These are phyloP conservation scores for Hesperophylax magnus DNA, from an alignment of 1,140 invertebrate species.

Conservation along the genomic window DNA sequence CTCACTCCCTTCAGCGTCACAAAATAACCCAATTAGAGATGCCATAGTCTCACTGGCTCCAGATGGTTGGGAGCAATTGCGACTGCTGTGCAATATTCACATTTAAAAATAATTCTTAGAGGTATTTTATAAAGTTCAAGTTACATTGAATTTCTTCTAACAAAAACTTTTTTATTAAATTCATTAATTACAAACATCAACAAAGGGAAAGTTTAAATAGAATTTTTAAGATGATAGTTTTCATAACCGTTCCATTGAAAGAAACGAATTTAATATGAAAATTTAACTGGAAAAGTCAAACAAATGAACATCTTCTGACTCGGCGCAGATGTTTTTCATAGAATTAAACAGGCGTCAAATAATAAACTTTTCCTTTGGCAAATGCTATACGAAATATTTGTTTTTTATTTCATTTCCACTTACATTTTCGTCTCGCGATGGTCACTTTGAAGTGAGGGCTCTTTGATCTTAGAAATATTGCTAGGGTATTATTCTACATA, in stretches of 20 bases:
- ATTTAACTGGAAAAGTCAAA: not conserved
- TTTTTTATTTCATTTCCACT: not conserved
- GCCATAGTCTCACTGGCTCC: too few species aligned
- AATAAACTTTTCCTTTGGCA: constrained; percentile 8
- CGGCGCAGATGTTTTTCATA: not conserved
- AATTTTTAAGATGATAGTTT: too few species aligned
- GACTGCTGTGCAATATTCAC: too few species aligned
- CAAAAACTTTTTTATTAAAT: too few species aligned
- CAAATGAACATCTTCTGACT: not conserved
- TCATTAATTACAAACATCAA: too few species aligned
- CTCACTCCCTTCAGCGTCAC: too few species aligned
- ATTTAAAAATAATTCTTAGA: too few species aligned
- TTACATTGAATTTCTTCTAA: too few species aligned
- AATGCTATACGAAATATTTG: constrained; percentile 24
- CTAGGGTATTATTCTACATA: not conserved
- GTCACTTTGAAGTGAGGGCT: not conserved
- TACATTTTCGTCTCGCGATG: not conserved
- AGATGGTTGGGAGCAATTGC: too few species aligned
- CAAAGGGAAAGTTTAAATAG: too few species aligned
- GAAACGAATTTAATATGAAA: constrained; percentile 2
- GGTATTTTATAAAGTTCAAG: too few species aligned
- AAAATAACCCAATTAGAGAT: too few species aligned
- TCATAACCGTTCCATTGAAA: not conserved
- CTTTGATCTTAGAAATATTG: constrained; percentile 7
- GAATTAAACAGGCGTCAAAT: not conserved